Conservation (phyloP, 2,113 vertebrate species). For the Microcebus griseorufus region DNA sequence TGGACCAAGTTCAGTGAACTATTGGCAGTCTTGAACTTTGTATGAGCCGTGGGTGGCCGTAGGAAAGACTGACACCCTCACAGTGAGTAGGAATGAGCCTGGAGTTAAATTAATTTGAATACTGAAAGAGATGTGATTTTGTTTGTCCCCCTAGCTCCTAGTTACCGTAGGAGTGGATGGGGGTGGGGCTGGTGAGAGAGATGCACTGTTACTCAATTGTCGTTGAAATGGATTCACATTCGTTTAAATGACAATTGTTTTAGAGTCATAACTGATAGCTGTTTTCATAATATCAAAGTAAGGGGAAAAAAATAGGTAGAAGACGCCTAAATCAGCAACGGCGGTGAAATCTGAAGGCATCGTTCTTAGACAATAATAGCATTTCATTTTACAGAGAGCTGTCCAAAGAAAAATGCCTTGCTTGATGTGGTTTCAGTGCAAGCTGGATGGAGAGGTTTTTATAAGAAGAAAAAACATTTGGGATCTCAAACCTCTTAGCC, state of each 20-base stretch:
- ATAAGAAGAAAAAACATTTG: constrained; percentile 13
- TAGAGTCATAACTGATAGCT: constrained; percentile 53
- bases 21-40: neutral
- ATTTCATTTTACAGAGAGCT: neutral
- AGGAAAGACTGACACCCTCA: neutral
- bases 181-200: neutral
- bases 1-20: neutral
- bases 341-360: neutral
- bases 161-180: neutral
- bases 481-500: neutral
- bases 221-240: constrained; percentile 49
- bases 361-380: neutral
- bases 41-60: neutral
- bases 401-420: neutral
- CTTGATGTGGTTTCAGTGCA: neutral
- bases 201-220: neutral
- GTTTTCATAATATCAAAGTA: constrained; percentile 57
- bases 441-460: constrained; percentile 2
- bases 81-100: neutral
- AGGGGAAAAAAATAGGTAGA: neutral
- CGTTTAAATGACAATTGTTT: constrained; percentile 62
- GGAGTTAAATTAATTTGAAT: neutral
- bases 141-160: neutral
- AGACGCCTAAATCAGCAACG: neutral
- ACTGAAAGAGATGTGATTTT: neutral